phyloP scores from a whole-genome alignment of 2,797 vertebrate genomes.

The Pseudochirops cupreus region DNA sequence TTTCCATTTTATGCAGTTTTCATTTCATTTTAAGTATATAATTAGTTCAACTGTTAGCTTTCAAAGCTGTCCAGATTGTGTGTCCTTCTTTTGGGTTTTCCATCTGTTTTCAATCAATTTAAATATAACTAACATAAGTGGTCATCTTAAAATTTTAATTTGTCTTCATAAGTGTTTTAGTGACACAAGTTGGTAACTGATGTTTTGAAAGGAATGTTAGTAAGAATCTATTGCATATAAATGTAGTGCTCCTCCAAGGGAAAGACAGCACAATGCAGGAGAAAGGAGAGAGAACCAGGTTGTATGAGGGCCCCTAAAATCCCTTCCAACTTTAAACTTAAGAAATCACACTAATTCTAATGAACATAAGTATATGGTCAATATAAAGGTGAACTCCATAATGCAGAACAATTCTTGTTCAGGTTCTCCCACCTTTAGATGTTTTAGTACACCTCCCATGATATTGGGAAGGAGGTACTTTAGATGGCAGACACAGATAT shows the following conservation, averaged over 20 bases:
- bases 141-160: neutral
- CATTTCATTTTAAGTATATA: neutral
- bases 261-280: neutral
- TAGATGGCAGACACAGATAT: neutral
- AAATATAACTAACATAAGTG: neutral
- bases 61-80: neutral
- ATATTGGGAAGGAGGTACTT: neutral
- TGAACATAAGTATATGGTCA: neutral
- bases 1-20: neutral
- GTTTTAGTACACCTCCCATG: neutral
- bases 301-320: neutral
- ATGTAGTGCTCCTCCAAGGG: neutral
- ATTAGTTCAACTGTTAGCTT: neutral
- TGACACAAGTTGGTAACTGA: neutral
- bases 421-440: neutral
- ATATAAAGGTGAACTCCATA: neutral
- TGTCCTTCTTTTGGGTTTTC: neutral
- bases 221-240: neutral
- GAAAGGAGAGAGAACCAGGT: neutral
- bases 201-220: neutral
- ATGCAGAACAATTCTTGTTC: neutral
- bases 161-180: neutral
- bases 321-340: neutral
- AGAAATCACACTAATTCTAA: neutral
- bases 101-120: neutral